phyloP scores from a whole-genome alignment of 2,797 vertebrate species.

The Anabas testudineus region DNA sequence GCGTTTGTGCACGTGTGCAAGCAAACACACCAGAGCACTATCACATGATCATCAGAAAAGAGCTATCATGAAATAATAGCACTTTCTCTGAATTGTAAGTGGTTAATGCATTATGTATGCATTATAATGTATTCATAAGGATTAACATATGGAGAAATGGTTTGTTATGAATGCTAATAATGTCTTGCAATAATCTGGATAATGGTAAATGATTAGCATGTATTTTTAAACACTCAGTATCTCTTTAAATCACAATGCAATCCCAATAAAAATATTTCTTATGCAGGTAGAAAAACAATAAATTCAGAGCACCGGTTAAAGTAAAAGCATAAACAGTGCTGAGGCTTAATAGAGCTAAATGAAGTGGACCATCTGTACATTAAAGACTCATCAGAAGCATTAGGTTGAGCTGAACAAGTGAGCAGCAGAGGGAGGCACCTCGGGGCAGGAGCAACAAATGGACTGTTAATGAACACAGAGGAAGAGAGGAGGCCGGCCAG shows the following conservation, averaged over 20 bases:
- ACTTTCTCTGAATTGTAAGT: constrained; percentile 65
- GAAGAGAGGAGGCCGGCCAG: constrained; percentile 35
- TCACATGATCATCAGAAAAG: constrained; percentile 70
- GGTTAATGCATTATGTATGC: constrained; percentile 70
- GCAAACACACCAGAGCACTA: constrained; percentile 65
- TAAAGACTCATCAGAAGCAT: constrained; percentile 69
- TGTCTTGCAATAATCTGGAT: constrained; percentile 36
- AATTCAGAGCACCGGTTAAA: constrained; percentile 21
- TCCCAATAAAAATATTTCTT: neutral
- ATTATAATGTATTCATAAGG: constrained; percentile 69
- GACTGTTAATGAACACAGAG: constrained; percentile 56
- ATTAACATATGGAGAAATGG: constrained; percentile 46
- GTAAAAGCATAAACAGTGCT: constrained; percentile 47
- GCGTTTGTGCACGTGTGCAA: constrained; percentile 72
- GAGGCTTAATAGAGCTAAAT: constrained; percentile 42
- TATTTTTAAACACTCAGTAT: constrained; percentile 27
- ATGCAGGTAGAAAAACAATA: constrained; percentile 27
- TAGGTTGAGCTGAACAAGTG: constrained; percentile 47
- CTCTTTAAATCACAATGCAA: constrained; percentile 9
- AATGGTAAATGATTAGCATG: constrained; percentile 38
- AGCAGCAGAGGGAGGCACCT: constrained; percentile 54
- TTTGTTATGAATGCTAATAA: constrained; percentile 54
- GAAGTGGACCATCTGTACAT: constrained; percentile 67
- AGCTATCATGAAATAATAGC: constrained; percentile 60
- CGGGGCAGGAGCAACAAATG: constrained; percentile 62